phyloP scores from a whole-genome alignment of 2,797 vertebrate species.

The Anas acuta region DNA sequence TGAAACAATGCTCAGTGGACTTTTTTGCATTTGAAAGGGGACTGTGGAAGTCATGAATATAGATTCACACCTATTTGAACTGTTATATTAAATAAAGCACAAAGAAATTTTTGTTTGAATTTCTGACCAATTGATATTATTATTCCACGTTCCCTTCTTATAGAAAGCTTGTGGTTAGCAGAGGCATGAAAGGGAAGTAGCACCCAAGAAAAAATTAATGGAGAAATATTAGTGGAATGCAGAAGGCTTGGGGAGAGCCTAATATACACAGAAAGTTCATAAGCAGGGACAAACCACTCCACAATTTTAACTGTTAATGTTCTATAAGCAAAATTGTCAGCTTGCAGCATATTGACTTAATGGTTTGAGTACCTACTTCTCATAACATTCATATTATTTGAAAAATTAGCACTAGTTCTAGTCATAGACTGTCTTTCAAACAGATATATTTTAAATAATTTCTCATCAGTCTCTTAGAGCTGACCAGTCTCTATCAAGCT shows the following conservation, averaged over 20 bases:
- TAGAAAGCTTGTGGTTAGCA: neutral
- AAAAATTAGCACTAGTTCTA: neutral
- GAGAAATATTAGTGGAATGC: slow-evolving; percentile 15
- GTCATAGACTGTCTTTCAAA: neutral
- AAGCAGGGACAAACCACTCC: neutral
- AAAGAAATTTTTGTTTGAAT: neutral
- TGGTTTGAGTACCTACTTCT: neutral
- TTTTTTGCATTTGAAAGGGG: neutral
- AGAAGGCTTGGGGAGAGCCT: neutral
- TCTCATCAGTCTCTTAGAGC: neutral
- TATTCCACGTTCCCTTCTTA: neutral
- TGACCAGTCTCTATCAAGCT: neutral
- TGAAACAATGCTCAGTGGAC: neutral
- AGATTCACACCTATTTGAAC: neutral
- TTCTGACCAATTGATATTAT: neutral
- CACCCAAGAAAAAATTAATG: slow-evolving; percentile 8
- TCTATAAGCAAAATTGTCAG: neutral
- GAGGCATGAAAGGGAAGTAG: neutral
- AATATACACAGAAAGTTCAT: neutral
- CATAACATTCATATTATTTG: neutral
- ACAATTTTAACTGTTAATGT: slow-evolving; percentile 26
- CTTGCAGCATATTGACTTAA: neutral
- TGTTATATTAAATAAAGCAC: neutral
- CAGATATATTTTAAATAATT: neutral
- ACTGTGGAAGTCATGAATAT: neutral